Evolutionary conservation across 2,113 vertebrate genomes (phyloP), one percentile per base, ranked within the genome.

Genomic region (Mohoua ochrocephala): DNA sequence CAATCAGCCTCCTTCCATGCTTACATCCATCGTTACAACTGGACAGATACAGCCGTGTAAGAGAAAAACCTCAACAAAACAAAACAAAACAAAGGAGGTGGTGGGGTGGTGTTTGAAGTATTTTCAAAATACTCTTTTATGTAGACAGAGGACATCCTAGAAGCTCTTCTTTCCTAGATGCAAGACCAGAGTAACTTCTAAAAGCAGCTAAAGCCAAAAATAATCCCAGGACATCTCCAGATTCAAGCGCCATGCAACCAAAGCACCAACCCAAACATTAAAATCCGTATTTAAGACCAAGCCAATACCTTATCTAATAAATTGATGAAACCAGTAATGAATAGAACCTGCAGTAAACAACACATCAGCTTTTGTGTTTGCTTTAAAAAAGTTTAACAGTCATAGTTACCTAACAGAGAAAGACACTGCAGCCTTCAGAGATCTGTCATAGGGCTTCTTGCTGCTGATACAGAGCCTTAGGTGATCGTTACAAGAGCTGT

Each of bases 371-470:
- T 67, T 28, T 24, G 12, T 61, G 54, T 27, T 84, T 57, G 13
- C 26, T 57, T 83, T n/a, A 6, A 22, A 26, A 7, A 54, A 26
- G 21, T 54, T 57, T 35, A 65, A 27, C 27, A 59, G 54, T 27
- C 23, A 49, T 3, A 78, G 59, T 61, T 79, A 60, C 30, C 50
- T 13, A 59, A 42, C 0, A 54, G 39, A 70, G n/a, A 30, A 2
- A 42, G 70, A 41, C 6, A 63, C 0, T 7, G 26, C 59, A 92
- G 76, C 47, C 42, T 42, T 47, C 68, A 63, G 63, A 37, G 15
- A 44, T 9, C 0, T 0, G 7, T 8, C 15, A 50, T 0, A 50
- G 54, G 33, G 59, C 24, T 26, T 88, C 35, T 24, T 70, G 54
- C 71, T 80, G 83, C 75, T 54, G 74, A 73, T 35, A 14, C 15